phyloP scores from a whole-genome alignment of 2,113 vertebrate genomes.

The Ivindomyrus marchei region DNA sequence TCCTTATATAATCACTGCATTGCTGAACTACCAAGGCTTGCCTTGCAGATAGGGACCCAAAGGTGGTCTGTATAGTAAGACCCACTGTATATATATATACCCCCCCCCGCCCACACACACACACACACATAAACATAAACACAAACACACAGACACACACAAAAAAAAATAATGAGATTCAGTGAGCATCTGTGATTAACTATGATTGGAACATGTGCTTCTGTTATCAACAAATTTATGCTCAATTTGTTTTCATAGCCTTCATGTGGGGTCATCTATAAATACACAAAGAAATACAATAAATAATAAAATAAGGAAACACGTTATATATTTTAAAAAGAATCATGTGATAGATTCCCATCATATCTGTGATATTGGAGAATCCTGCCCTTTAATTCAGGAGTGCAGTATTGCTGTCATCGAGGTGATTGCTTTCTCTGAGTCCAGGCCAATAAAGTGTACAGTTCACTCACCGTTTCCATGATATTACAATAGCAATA shows the following conservation, averaged over 20 bases:
- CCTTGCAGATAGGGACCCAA: background rate
- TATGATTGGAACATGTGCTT: slow-evolving; percentile 26
- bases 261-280: background rate
- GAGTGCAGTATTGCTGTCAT: no score
- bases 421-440: no score
- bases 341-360: no score
- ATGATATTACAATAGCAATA: background rate
- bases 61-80: background rate
- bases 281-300: background rate
- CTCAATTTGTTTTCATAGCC: background rate
- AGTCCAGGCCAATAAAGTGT: no score
- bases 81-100: no score
- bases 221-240: background rate
- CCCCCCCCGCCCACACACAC: background rate
- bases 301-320: background rate
- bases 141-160: background rate
- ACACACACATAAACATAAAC: background rate
- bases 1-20: background rate
- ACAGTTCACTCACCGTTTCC: no score
- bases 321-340: no score
- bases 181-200: background rate
- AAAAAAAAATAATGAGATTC: background rate
- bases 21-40: background rate
- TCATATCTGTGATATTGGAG: no score
- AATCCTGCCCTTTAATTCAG: no score